These are phyloP conservation scores for Calyptomena viridis DNA, from an alignment of 2,113 vertebrate species.

Conservation along the genomic window DNA sequence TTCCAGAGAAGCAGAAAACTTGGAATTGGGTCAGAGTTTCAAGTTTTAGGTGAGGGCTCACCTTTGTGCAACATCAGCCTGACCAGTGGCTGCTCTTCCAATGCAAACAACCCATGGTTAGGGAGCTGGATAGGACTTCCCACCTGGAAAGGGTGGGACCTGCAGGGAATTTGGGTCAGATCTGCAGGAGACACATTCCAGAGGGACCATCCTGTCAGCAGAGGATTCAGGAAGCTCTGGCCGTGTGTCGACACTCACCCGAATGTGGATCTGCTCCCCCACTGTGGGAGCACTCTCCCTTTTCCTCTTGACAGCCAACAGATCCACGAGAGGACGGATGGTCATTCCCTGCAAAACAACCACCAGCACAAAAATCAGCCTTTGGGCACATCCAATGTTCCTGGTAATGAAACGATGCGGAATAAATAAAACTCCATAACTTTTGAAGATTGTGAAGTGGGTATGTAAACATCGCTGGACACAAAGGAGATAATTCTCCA, in stretches of 20 bases:
- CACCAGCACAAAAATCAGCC: background rate
- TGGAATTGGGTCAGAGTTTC: fast-evolving
- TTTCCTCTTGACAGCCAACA: conserved; percentile 82
- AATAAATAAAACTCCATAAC: no score
- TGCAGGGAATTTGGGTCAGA: background rate
- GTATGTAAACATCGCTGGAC: no score
- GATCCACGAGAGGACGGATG: conserved; percentile 80
- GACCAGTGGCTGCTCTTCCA: background rate
- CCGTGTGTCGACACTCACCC: conserved; percentile 41
- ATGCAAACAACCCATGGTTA: background rate
- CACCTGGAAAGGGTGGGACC: background rate
- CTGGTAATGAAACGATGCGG: no score
- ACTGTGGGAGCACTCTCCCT: conserved; percentile 77
- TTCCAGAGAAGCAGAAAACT: background rate
- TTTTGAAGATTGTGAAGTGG: no score
- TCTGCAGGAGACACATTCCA: background rate
- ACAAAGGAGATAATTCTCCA: no score
- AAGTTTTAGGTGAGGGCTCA: background rate
- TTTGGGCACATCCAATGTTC: background rate
- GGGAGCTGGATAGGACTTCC: background rate
- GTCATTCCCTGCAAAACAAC: conserved; percentile 78
- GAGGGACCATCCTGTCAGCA: background rate
- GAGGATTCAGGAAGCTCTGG: background rate
- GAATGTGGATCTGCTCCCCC: conserved; percentile 83
- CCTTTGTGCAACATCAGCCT: background rate